phyloP scores from a whole-genome alignment of 1,140 invertebrate species.

The Platyscapa corneri region DNA sequence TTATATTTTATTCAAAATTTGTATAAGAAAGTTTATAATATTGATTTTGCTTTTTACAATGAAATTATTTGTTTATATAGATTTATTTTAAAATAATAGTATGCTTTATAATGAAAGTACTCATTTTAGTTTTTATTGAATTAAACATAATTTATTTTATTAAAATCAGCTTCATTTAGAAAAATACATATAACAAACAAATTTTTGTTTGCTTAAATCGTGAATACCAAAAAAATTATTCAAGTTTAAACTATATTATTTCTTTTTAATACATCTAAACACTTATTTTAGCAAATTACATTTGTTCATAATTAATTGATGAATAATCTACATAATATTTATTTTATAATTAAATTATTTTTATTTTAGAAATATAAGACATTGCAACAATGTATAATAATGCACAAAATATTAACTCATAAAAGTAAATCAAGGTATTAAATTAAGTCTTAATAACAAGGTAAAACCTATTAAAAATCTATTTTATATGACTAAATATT shows the following conservation, averaged over 20 bases:
- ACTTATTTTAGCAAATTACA: not conserved
- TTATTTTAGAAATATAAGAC: slow-evolving; percentile 8
- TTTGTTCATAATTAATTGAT: not conserved
- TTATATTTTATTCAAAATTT: slow-evolving; percentile 22
- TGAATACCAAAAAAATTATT: slow-evolving; percentile 2
- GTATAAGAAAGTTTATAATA: slow-evolving; percentile 37
- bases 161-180: slow-evolving; percentile 19
- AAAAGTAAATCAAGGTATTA: not conserved
- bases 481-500: not conserved
- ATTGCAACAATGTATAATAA: not conserved
- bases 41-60: slow-evolving; percentile 30
- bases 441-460: not conserved
- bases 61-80: not conserved
- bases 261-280: not conserved
- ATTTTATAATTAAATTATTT: not conserved
- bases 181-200: slow-evolving; percentile 36
- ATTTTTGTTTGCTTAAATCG: not conserved
- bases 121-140: not conserved
- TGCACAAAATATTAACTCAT: not conserved
- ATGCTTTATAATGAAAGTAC: not conserved
- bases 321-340: slow-evolving; percentile 12
- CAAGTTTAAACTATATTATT: not conserved
- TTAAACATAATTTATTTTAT: slow-evolving; percentile 29
- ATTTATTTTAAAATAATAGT: slow-evolving; percentile 30
- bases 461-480: not conserved